Evolutionary conservation across 2,888 invertebrate genomes (phyloP), one percentile per base, ranked within the genome.

Genomic region (Conops quadrifasciatus): DNA sequence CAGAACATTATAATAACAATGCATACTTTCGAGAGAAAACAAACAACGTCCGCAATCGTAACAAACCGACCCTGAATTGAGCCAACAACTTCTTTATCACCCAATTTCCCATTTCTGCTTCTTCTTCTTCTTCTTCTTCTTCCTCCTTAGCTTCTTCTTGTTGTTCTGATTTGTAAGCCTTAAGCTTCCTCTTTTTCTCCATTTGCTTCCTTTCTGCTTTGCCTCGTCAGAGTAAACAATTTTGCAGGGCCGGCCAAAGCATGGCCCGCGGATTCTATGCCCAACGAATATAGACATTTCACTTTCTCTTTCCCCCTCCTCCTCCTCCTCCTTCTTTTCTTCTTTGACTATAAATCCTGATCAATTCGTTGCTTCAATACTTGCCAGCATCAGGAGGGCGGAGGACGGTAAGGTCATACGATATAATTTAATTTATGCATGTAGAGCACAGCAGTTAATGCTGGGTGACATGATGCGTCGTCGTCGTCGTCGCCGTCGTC

Each of bases 401-500:
- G 36, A 36, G 5, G 36, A 9, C 5, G 4, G 36, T 7, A 4
- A 4, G 36, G 36, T 36, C 36, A 36, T 30, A 16, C 66, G n/a
- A 36, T 26, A 59, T 59, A 67, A 59, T 67, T 67, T 67, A 67
- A 67, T 67, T 60, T 67, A 67, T 67, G 58, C 45, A 53, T 67
- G 60, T 67, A 36, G 36, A 36, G 9, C 47, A 30, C n/a, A 59
- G 43, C 67, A 59, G 59, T 67, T 67, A 67, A 67, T 51, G 30
- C 36, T 36, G 4, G 4, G 51, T 47, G 51, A 65, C 65, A 65
- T 30, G 26, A 28, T 28, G 49, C 36, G 30, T 21, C 16, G 36
- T 11, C 28, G 28, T 24, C 62, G 19, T 15, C 36, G 36, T 19
- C 36, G 9, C n/a, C 43, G 43, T 36, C 30, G 51, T 28, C 2